Conservation (phyloP, 1,140 invertebrate genomes). For the Meloidogyne floridensis region DNA sequence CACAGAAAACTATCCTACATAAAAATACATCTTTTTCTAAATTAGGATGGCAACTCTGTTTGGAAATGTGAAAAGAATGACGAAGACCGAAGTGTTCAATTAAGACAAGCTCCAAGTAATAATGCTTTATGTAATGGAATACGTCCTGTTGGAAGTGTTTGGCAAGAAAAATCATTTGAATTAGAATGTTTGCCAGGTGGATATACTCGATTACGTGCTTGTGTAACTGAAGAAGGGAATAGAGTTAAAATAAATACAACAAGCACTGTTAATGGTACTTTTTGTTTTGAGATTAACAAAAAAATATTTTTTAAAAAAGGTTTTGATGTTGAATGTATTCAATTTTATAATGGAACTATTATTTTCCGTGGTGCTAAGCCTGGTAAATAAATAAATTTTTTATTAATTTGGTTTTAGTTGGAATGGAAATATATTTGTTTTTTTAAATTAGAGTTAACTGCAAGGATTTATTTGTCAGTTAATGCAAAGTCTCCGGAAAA, state of each 20-base stretch:
- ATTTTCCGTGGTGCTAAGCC: slow-evolving; percentile 54
- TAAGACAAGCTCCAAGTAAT: slow-evolving; percentile 32
- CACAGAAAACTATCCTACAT: too few species aligned
- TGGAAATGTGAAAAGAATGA: slow-evolving; percentile 37
- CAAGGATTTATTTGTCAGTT: too few species aligned
- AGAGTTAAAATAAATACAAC: slow-evolving; percentile 31
- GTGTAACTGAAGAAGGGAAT: slow-evolving; percentile 47
- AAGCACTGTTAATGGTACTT: slow-evolving; percentile 21
- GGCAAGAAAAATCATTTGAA: slow-evolving; percentile 57
- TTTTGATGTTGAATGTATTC: slow-evolving; percentile 48
- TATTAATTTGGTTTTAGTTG: neutral
- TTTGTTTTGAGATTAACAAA: neutral
- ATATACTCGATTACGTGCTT: slow-evolving; percentile 32
- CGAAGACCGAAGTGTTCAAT: slow-evolving; percentile 47
- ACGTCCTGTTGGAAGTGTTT: slow-evolving; percentile 42
- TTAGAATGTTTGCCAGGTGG: slow-evolving; percentile 53
- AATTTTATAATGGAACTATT: slow-evolving; percentile 52
- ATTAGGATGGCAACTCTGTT: slow-evolving; percentile 39
- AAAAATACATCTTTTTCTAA: slow-evolving; percentile 17
- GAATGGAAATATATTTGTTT: too few species aligned
- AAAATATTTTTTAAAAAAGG: slow-evolving; percentile 24
- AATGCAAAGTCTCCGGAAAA: too few species aligned
- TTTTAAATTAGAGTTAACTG: too few species aligned
- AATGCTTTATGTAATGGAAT: slow-evolving; percentile 56
- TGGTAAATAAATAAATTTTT: slow-evolving; percentile 6